These are phyloP conservation scores for Cantharis lateralis DNA, from an alignment of 2,888 invertebrate species.

Conservation along the genomic window DNA sequence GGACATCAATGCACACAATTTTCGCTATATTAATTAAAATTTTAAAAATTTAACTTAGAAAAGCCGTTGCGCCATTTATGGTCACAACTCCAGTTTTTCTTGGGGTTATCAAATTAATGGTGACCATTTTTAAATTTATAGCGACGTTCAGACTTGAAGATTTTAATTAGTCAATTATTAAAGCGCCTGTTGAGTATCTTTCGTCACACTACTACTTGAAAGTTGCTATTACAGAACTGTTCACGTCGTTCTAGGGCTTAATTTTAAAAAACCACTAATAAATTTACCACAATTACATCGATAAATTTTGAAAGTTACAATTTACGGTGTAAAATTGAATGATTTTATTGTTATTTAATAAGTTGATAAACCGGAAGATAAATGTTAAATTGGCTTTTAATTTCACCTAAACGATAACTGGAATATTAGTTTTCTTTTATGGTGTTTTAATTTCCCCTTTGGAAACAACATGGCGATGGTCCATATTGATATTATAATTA, in stretches of 20 bases:
- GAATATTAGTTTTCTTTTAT: not conserved
- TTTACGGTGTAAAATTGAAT: not conserved
- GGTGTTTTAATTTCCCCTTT: not conserved
- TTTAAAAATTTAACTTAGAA: conserved; percentile 1
- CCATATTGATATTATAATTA: not conserved
- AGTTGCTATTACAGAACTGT: not conserved
- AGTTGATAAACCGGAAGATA: not conserved
- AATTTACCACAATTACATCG: not conserved
- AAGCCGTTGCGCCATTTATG: not conserved
- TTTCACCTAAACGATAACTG: not conserved
- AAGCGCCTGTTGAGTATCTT: conserved; percentile 6
- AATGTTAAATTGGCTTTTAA: not conserved
- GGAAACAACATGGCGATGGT: not conserved
- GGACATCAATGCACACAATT: not conserved
- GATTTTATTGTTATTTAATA: not conserved
- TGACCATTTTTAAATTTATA: conserved; percentile 16
- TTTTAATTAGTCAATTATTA: conserved; percentile 19
- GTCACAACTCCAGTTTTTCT: not conserved
- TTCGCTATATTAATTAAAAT: not conserved
- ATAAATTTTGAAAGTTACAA: not conserved
- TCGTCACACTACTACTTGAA: conserved; percentile 6
- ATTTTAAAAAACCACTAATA: conserved; percentile 6
- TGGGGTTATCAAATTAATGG: not conserved
- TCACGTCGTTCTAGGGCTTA: not conserved
- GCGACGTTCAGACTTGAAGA: conserved; percentile 17